Evolutionary conservation across 2,113 vertebrate genomes (phyloP).

Genomic region (Pavo muticus): DNA sequence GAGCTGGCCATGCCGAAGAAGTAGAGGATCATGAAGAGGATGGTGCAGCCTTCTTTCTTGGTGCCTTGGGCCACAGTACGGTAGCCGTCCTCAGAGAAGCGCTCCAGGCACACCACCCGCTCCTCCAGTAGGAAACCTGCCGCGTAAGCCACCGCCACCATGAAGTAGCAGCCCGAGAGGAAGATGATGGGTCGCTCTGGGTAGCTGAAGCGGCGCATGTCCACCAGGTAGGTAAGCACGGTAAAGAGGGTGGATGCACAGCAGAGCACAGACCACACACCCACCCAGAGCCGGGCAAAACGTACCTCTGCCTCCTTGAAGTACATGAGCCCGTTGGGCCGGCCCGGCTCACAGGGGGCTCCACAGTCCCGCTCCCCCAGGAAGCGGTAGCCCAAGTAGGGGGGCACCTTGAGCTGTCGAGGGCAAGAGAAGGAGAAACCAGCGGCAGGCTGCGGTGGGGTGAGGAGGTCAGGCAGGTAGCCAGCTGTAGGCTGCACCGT

Average conservation of each 20-base stretch:
- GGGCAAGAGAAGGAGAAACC: constrained; percentile 88
- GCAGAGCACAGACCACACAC: constrained; percentile 89
- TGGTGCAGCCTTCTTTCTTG: constrained; percentile 91
- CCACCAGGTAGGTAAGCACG: constrained; percentile 90
- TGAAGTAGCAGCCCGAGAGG: constrained; percentile 93
- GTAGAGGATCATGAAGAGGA: constrained; percentile 94
- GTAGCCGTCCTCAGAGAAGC: constrained; percentile 86
- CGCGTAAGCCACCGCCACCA: constrained; percentile 90
- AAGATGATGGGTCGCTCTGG: constrained; percentile 93
- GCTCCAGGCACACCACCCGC: constrained; percentile 87
- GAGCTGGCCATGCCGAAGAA: constrained; percentile 95
- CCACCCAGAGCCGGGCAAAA: constrained; percentile 90
- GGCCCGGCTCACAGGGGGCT: constrained; percentile 88
- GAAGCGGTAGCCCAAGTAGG: constrained; percentile 90
- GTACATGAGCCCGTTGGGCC: constrained; percentile 90
- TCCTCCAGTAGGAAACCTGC: constrained; percentile 90
- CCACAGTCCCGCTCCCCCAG: constrained; percentile 91
- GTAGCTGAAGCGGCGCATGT: constrained; percentile 90
- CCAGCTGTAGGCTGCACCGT: constrained; percentile 78
- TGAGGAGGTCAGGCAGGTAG: constrained; percentile 71
- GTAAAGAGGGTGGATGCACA: constrained; percentile 92
- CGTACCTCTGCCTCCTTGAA: constrained; percentile 90
- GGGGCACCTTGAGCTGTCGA: constrained; percentile 87
- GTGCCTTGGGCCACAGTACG: constrained; percentile 92
- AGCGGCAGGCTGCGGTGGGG: constrained; percentile 49